Evolutionary conservation across 2,888 invertebrate species (phyloP), one percentile per base, ranked within the genome.

Genomic region (Drosophila subquinaria): DNA sequence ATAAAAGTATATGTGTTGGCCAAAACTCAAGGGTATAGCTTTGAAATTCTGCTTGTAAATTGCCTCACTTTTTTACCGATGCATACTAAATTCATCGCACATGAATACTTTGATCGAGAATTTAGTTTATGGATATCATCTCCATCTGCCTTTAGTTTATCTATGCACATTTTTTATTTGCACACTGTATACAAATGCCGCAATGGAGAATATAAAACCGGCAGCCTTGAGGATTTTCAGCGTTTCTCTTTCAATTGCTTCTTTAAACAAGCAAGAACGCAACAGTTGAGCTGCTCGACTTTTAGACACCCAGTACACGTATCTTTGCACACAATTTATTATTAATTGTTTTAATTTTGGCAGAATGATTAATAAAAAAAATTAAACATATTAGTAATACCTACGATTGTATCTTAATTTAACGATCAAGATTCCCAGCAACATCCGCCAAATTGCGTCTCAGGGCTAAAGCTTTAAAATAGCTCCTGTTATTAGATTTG

Each of bases 1-100:
- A 48, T 27, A 20, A 5, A 20, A 35, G 35, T 42, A 43, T 42
- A 20, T 45, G 9, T 45, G 8, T 42, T 33, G 30, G 30, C 42
- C 11, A 11, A 40, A 13, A 15, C 13, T 38, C 35, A 45, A 56
- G 35, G 42, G 33, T 56, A 43, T 20, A 33, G 43, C 20, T 56
- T 45, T 33, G 10, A 56, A 35, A 43, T 43, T 43, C 43, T 43
- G 56, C 42, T 35, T 20, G 33, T 56, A 57, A 23, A 45, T 27
- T 45, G 56, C 43, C 17, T 6, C 4, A 13, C 1, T 52, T 52
- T 55, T 35, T 57, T 45, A 23, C 23, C 6, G 56, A 45, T 11
- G 50, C 50, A 55, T 56, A 33, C 40, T 30, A 35, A 56, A 45
- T 42, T 13, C 8, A 13, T 23, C 45, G n/a, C 13, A 23, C 23